phyloP scores from a whole-genome alignment of 2,113 vertebrate genomes.

The Craseonycteris thonglongyai region DNA sequence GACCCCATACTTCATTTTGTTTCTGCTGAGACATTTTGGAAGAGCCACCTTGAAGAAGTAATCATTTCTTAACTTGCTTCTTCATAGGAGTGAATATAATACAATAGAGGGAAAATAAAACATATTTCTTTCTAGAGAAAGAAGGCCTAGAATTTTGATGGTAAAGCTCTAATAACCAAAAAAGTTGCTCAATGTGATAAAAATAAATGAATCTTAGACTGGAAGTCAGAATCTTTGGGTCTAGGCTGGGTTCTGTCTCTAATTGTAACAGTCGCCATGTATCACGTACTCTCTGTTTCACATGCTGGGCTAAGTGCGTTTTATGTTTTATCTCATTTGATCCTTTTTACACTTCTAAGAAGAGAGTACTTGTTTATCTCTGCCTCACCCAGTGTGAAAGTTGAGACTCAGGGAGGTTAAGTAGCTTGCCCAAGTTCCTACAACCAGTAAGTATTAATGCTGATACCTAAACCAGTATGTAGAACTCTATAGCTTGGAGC shows the following conservation, averaged over 20 bases:
- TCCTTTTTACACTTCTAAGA: not conserved
- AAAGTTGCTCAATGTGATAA: not conserved
- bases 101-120: conserved; percentile 8
- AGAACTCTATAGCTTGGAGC: not conserved
- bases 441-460: not conserved
- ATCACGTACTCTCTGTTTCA: not conserved
- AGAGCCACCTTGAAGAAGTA: not conserved
- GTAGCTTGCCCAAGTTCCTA: not conserved
- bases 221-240: not conserved
- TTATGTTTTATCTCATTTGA: not conserved
- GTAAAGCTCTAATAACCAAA: not conserved
- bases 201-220: not conserved
- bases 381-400: not conserved
- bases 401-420: not conserved
- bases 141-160: not conserved
- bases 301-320: not conserved
- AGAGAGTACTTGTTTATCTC: not conserved
- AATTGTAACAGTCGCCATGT: not conserved
- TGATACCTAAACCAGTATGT: not conserved
- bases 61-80: not conserved
- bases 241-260: not conserved
- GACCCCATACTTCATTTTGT: not conserved
- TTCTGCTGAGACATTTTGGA: not conserved
- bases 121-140: not conserved
- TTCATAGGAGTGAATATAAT: not conserved